Evolutionary conservation across 1,140 invertebrate genomes (phyloP).

Genomic region (Portunus trituberculatus): DNA sequence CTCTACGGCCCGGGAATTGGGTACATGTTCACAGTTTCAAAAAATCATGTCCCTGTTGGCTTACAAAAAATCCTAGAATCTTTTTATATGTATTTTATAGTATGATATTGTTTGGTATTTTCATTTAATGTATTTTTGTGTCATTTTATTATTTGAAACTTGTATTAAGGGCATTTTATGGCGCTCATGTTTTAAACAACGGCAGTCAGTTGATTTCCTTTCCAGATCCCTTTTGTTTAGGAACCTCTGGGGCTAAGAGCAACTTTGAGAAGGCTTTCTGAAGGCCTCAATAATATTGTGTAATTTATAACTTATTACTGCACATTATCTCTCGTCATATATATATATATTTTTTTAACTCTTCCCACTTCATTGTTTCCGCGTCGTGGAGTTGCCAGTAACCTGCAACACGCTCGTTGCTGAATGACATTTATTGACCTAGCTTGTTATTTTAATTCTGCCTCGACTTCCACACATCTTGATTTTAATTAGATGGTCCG

Average conservation of each 20-base stretch:
- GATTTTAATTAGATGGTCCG: neutral
- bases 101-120: neutral
- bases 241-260: neutral
- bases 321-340: constrained; percentile 42
- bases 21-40: constrained; percentile 14
- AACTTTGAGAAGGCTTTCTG: neutral
- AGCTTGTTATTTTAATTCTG: constrained; percentile 5
- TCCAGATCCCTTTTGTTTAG: neutral
- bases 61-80: neutral
- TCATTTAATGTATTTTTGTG: neutral
- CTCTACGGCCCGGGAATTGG: constrained; percentile 16
- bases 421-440: neutral
- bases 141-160: neutral
- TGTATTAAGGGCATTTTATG: neutral
- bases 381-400: neutral
- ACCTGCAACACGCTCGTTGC: neutral
- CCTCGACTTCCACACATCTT: neutral
- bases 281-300: neutral
- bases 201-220: neutral
- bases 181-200: neutral
- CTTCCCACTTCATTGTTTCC: neutral
- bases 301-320: neutral
- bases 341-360: neutral
- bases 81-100: neutral
- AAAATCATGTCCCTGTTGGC: constrained; percentile 10